phyloP scores from a whole-genome alignment of 2,113 vertebrate species.

The Hippopotamus amphibius region DNA sequence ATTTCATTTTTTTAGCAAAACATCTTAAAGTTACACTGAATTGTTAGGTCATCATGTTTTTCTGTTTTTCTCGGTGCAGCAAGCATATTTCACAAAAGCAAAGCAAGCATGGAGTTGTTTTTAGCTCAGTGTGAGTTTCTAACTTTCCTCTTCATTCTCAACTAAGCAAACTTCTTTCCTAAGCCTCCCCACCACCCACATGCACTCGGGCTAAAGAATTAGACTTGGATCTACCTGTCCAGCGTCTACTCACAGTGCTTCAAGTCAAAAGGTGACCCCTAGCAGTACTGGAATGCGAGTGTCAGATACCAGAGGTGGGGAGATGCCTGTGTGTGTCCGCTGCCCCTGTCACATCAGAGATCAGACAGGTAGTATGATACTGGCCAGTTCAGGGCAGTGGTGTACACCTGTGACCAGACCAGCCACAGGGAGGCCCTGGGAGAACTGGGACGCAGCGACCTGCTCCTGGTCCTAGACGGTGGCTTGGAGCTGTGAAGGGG shows the following conservation, averaged over 20 bases:
- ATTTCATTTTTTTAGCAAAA: too few species aligned
- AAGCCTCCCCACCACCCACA: background rate
- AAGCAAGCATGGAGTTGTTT: too few species aligned
- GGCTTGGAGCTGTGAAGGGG: background rate
- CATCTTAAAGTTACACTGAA: too few species aligned
- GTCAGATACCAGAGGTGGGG: background rate
- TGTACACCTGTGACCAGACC: background rate
- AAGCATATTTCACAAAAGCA: too few species aligned
- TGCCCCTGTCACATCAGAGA: background rate
- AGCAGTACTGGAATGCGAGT: background rate
- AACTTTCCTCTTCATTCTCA: background rate
- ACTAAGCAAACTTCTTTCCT: background rate
- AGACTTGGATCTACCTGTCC: background rate
- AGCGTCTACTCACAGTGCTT: background rate
- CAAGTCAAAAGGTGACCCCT: background rate
- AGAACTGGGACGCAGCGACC: background rate
- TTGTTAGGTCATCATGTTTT: too few species aligned
- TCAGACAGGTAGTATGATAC: background rate
- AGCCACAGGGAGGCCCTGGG: background rate
- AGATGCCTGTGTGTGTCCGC: background rate
- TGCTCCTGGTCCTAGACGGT: background rate
- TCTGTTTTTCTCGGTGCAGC: too few species aligned
- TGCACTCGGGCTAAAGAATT: background rate
- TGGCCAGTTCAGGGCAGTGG: background rate
- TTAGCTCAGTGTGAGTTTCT: too few species aligned